Percentiles rank a stretch among this genome's conserved stretches.
Evolutionary conservation across 1,140 invertebrate genomes (phyloP).

Genomic region (Zophobas atratus): DNA sequence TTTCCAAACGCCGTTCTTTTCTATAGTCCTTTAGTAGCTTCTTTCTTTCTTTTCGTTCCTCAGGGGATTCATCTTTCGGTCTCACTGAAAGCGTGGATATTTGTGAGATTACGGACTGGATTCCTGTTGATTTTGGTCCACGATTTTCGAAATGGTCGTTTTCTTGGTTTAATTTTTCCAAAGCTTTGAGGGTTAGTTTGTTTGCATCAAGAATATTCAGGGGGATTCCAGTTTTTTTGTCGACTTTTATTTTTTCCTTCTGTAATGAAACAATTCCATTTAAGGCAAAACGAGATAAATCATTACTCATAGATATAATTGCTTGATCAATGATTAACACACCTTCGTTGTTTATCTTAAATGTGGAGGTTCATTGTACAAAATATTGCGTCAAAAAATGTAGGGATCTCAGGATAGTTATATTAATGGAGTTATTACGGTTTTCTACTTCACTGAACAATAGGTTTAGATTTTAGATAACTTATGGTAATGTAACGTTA

Average conservation of each 20-base stretch:
- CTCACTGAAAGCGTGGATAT: constrained; percentile 81
- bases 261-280: constrained; percentile 53
- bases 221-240: constrained; percentile 82
- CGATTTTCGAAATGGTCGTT: constrained; percentile 63
- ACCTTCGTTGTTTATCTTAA: background rate
- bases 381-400: no score
- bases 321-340: background rate
- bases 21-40: constrained; percentile 87
- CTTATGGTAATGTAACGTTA: no score
- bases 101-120: constrained; percentile 79
- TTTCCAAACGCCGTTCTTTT: constrained; percentile 87
- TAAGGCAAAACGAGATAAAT: constrained; percentile 7
- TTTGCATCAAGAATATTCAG: constrained; percentile 74
- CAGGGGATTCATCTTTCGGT: constrained; percentile 85
- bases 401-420: no score
- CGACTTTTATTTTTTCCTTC: constrained; percentile 78
- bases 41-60: constrained; percentile 88
- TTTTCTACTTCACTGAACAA: no score
- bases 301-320: background rate
- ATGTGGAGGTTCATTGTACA: background rate
- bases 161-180: constrained; percentile 77
- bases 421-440: no score
- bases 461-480: no score
- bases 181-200: constrained; percentile 78
- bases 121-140: constrained; percentile 72